A percentile compares a stretch with the other conserved stretches of the same genome.
Evolutionary conservation across 2,797 vertebrate species (phyloP).

Genomic region (Lerista edwardsae): DNA sequence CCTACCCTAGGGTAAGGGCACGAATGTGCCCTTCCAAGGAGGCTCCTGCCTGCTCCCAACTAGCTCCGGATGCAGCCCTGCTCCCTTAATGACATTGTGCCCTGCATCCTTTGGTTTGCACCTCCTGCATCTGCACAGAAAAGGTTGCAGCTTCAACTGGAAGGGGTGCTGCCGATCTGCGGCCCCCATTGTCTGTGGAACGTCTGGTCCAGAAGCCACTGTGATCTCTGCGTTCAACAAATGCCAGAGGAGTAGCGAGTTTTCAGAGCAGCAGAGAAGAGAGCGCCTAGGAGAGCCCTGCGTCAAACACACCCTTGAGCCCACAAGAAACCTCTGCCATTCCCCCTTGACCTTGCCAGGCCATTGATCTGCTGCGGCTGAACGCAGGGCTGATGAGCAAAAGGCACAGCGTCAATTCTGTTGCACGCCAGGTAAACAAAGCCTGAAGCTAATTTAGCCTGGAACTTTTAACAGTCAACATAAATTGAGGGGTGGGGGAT

Average conservation of each 20-base stretch:
- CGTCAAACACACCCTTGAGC: background rate
- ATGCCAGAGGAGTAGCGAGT: background rate
- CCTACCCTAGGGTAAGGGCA: too few relatives aligned
- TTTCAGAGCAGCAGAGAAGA: background rate
- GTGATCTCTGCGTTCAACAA: background rate
- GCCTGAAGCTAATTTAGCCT: slow-evolving; percentile 18
- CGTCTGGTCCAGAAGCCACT: background rate
- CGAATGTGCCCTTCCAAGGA: too few relatives aligned
- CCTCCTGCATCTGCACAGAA: background rate
- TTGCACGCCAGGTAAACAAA: background rate
- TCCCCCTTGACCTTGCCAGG: background rate
- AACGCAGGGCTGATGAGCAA: too few relatives aligned
- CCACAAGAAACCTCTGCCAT: background rate
- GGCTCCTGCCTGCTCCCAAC: too few relatives aligned
- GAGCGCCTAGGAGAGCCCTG: background rate
- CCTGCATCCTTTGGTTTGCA: background rate
- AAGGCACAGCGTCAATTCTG: background rate
- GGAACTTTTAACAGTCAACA: slow-evolving; percentile 45
- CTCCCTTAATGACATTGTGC: background rate
- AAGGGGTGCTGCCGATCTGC: too few relatives aligned
- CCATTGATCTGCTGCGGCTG: background rate
- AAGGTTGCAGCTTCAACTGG: background rate
- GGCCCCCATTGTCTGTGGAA: background rate
- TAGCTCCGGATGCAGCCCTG: too few relatives aligned
- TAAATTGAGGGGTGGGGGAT: slow-evolving; percentile 16